These are phyloP conservation scores for Vulpes lagopus DNA, from an alignment of 2,113 vertebrate species.

Conservation along the genomic window DNA sequence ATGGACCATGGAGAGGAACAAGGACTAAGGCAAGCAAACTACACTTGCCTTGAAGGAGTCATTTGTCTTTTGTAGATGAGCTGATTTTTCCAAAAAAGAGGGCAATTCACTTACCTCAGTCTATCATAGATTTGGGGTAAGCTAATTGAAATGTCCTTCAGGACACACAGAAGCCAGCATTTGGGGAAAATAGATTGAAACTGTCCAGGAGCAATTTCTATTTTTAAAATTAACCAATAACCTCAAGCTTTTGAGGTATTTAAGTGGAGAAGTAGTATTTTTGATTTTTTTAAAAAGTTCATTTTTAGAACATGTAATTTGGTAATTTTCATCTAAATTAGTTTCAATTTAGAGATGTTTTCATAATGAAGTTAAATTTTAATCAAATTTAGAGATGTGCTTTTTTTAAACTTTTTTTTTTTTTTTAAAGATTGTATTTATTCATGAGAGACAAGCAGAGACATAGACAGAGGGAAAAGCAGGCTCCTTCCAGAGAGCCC, in stretches of 20 bases:
- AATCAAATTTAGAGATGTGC: background rate
- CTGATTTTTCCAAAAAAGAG: background rate
- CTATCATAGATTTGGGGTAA: background rate
- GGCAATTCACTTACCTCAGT: background rate
- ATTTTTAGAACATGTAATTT: background rate
- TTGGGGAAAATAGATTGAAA: background rate
- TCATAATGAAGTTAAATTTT: constrained; percentile 43
- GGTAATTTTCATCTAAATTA: constrained; percentile 13
- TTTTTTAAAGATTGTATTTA: too few species aligned
- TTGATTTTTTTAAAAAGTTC: background rate
- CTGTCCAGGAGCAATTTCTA: background rate
- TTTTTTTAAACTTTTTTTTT: too few species aligned
- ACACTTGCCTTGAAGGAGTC: constrained; percentile 16
- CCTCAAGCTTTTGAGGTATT: background rate
- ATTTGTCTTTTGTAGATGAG: background rate
- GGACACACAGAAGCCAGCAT: background rate
- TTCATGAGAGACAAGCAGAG: too few species aligned
- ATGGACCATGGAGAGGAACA: background rate
- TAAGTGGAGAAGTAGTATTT: background rate
- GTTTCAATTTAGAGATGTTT: background rate
- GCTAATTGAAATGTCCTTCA: constrained; percentile 40
- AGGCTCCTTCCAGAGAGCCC: too few species aligned
- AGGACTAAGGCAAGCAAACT: background rate
- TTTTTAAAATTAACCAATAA: constrained; percentile 31
- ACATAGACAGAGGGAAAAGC: too few species aligned